A percentile compares a stretch with the other conserved stretches of the same genome.
phyloP scores from a whole-genome alignment of 2,888 invertebrate species.

The Sphaerophoria taeniata region DNA sequence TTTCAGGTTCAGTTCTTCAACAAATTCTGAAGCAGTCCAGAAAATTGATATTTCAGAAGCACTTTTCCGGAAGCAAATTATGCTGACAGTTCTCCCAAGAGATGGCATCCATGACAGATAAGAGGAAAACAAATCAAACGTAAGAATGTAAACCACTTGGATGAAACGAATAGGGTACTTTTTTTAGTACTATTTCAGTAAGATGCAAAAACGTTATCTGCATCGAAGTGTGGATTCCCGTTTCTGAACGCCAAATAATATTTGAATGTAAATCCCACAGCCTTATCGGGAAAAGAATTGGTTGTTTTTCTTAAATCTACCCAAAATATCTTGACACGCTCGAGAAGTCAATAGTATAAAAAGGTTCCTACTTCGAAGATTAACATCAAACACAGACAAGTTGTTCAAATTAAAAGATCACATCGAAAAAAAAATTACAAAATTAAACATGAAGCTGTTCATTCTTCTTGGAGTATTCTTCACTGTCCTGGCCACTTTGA shows the following conservation, averaged over 20 bases:
- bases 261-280: slow-evolving; percentile 19
- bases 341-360: slow-evolving; percentile 41
- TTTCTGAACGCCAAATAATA: not conserved
- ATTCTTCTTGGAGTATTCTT: slow-evolving; percentile 26
- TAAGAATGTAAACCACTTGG: too few species aligned
- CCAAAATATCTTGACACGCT: not conserved
- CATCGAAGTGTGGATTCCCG: not conserved
- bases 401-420: not conserved
- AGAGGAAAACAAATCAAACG: too few species aligned
- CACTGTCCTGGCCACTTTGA: slow-evolving; percentile 16
- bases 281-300: slow-evolving; percentile 8
- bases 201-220: too few species aligned
- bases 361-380: not conserved
- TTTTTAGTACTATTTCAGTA: too few species aligned
- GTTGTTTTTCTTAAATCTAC: not conserved
- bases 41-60: too few species aligned
- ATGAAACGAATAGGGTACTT: too few species aligned
- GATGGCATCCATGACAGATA: too few species aligned
- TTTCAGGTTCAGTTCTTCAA: too few species aligned
- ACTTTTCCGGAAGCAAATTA: too few species aligned
- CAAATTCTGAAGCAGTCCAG: too few species aligned
- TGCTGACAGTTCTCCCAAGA: too few species aligned
- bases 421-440: not conserved
- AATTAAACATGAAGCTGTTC: slow-evolving; percentile 40
- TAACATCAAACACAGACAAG: slow-evolving; percentile 10